Evolutionary conservation across 1,140 invertebrate genomes (phyloP), one percentile per base, ranked within the genome.

Genomic region (Belonocnema kinseyi): DNA sequence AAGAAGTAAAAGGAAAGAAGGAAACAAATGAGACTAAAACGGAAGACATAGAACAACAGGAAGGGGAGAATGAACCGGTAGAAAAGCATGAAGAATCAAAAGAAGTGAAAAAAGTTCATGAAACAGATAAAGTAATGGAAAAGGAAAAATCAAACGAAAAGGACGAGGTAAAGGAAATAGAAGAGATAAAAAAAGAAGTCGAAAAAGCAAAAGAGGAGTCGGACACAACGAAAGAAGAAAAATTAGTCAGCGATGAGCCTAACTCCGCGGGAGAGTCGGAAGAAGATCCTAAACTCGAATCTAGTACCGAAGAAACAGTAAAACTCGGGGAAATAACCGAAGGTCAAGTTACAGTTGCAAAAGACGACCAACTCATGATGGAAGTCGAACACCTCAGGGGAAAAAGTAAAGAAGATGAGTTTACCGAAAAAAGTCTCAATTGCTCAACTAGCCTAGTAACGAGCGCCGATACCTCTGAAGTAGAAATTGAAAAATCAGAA

Each of bases 371-470:
- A 13, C n/a, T 17, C 6, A 33, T 19, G 4, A 46, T 17, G 16
- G 73, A 75, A 16, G 71, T 66, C 2, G 50, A 80, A 0, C 73
- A 79, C 3, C 71, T 50, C 11, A 77, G 66, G 72, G 52, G 61
- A 75, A 40, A 73, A 50, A 40, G 19, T 16, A 54, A 77, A 26
- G 80, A 82, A 40, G 78, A 85, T 73, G 76, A 73, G 11, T 73
- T 52, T 78, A 76, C 80, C 79, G 86, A 66, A 66, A 66, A 84
- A 79, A 86, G 82, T 87, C 71, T 84, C 51, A 86, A 89, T 89
- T 90, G 88, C 89, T 91, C 89, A 90, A 90, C 88, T 90, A 90
- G 88, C 84, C 81, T 89, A 87, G 80, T 85, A 84, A 82, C 89
- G 84, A 83, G 79, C 75, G 75, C 77, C 77, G 82, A 83, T 72